Evolutionary conservation across 2,113 vertebrate genomes (phyloP), one percentile per base, ranked within the genome.

Genomic region (Dromaius novaehollandiae): DNA sequence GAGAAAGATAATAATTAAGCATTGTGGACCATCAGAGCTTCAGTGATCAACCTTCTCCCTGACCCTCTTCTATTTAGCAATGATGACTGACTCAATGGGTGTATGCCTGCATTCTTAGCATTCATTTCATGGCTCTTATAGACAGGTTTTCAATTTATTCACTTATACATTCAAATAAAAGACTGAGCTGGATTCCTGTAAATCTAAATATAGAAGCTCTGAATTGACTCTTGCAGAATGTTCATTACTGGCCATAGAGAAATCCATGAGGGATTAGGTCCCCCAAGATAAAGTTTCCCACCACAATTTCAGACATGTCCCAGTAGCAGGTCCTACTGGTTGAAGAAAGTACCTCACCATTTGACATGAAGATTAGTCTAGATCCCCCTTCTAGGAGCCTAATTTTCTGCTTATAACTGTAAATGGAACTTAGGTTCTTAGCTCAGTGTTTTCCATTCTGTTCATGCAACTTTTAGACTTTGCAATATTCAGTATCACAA

Each of bases 151-250:
- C 22, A 42, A 6, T 5, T 79, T n/a, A 48, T 82, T 79, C 51
- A 71, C 4, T 2, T 34, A 11, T 4, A 20, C 24, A 2, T 44
- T 78, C 7, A 50, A 22, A 86, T 34, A 71, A 65, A 83, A 86
- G 50, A 25, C 3, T 3, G 4, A 82, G 1, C 0, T 6, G n/a
- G 13, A 40, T 87, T 1, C 9, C 15, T 60, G 11, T 63, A 93
- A 89, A 75, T 84, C 26, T 15, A 48, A 63, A 87, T 70, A 63
- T 28, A 63, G 22, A 44, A 58, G 2, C 4, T 82, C 28, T 61
- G 50, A 69, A 38, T 46, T 74, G 44, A 6, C 5, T 48, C 28
- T 61, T 77, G 7, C 19, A 55, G 17, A 82, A 70, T 36, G 20
- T 40, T 71, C 28, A 5, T 22, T 75, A 75, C 55, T 36, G 8